phyloP scores from a whole-genome alignment of 1,140 invertebrate species.

The Zeugodacus cucurbitae region DNA sequence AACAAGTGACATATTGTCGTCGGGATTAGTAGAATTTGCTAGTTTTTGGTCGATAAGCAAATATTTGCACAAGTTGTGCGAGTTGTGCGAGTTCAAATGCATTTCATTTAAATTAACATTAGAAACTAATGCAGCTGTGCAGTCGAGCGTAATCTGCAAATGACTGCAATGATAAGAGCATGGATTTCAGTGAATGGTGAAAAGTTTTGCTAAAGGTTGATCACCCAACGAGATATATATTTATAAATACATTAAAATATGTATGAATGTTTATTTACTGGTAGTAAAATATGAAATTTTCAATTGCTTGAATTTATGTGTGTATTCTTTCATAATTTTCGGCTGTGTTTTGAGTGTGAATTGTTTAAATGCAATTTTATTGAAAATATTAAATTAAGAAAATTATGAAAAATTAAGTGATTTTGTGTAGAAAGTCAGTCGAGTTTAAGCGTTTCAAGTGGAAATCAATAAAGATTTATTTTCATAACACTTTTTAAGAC shows the following conservation, averaged over 20 bases:
- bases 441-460: no score
- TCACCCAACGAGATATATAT: neutral
- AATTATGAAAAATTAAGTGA: no score
- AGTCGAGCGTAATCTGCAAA: neutral
- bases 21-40: neutral
- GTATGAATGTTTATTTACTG: no score
- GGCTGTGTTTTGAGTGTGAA: no score
- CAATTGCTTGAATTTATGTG: neutral
- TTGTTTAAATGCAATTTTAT: no score
- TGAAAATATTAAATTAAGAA: no score
- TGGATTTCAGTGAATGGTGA: neutral
- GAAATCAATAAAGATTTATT: no score
- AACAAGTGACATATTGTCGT: neutral
- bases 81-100: neutral
- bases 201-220: neutral
- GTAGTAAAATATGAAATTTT: neutral
- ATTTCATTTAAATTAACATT: neutral
- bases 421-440: no score
- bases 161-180: neutral
- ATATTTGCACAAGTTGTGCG: neutral
- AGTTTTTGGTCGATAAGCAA: conserved; percentile 10
- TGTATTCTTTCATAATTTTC: no score
- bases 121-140: neutral
- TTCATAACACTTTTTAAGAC: no score
- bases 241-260: no score